A percentile compares a stretch with the other conserved stretches of the same genome.
Evolutionary conservation across 92 coral and sea anemone species (phyloP).

Genomic region (Desmophyllum pertusum): DNA sequence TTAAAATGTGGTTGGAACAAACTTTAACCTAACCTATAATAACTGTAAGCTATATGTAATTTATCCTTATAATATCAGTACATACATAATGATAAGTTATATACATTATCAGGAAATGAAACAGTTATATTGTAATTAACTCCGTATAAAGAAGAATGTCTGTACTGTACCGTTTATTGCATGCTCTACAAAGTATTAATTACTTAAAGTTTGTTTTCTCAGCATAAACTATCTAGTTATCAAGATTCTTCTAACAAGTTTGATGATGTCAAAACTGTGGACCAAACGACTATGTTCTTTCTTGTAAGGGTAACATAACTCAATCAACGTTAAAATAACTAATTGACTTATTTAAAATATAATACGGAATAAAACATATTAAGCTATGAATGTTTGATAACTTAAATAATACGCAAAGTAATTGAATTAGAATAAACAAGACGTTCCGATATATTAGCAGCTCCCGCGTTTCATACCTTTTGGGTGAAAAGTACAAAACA

Average conservation of each 20-base stretch:
- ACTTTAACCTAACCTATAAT: too few relatives aligned
- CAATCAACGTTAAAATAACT: not conserved
- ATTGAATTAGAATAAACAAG: not conserved
- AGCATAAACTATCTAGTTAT: slow-evolving; percentile 8
- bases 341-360: not conserved
- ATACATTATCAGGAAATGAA: too few relatives aligned
- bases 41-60: too few relatives aligned
- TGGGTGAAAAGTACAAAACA: not conserved
- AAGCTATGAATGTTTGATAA: too few relatives aligned
- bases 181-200: not conserved
- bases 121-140: too few relatives aligned
- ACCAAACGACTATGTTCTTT: slow-evolving; percentile 26
- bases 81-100: too few relatives aligned
- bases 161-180: too few relatives aligned
- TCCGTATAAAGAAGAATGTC: too few relatives aligned
- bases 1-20: too few relatives aligned
- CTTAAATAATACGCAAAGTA: not conserved
- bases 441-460: not conserved
- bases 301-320: slow-evolving; percentile 27
- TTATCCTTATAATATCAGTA: too few relatives aligned
- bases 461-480: not conserved
- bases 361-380: not conserved
- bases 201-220: slow-evolving; percentile 6
- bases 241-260: slow-evolving; percentile 7
- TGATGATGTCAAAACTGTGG: slow-evolving; percentile 31